Conservation (phyloP, 1,140 invertebrate genomes). For the Sminthurinus signatus region DNA sequence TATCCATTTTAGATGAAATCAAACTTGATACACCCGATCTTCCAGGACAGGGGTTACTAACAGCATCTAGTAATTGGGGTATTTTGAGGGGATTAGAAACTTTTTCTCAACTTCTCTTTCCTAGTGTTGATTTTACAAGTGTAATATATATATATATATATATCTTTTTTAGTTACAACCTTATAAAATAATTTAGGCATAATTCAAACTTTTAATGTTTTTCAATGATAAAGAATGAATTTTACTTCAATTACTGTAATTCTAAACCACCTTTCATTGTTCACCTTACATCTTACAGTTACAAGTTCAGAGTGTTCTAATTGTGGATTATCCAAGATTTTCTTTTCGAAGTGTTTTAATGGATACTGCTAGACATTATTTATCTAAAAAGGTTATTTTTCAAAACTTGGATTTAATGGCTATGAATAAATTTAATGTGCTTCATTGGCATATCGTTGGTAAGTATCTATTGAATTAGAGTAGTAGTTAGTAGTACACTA, state of each 20-base stretch:
- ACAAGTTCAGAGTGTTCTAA: conserved; percentile 50
- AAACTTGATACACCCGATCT: conserved; percentile 47
- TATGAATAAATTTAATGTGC: conserved; percentile 83
- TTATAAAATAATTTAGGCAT: too few species aligned
- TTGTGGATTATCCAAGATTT: conserved; percentile 66
- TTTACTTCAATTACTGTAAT: too few species aligned
- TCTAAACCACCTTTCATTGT: too few species aligned
- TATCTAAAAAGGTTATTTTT: conserved; percentile 58
- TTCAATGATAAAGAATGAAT: too few species aligned
- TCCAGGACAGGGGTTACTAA: conserved; percentile 43
- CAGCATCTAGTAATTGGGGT: conserved; percentile 42
- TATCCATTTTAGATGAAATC: conserved; percentile 48
- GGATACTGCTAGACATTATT: conserved; percentile 76
- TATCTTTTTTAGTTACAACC: too few species aligned
- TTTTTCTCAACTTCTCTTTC: conserved; percentile 37
- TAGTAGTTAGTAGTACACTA: too few species aligned
- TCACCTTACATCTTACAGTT: too few species aligned
- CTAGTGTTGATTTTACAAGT: conserved; percentile 28
- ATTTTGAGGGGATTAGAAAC: conserved; percentile 39
- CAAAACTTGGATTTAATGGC: conserved; percentile 72
- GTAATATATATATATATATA: conserved; percentile 24
- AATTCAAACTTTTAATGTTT: background rate
- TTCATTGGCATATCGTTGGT: conserved; percentile 95
- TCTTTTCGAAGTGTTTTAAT: conserved; percentile 68
- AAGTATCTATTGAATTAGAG: too few species aligned